Conservation (phyloP, 2,797 vertebrate genomes). For the Nothura maculosa region DNA sequence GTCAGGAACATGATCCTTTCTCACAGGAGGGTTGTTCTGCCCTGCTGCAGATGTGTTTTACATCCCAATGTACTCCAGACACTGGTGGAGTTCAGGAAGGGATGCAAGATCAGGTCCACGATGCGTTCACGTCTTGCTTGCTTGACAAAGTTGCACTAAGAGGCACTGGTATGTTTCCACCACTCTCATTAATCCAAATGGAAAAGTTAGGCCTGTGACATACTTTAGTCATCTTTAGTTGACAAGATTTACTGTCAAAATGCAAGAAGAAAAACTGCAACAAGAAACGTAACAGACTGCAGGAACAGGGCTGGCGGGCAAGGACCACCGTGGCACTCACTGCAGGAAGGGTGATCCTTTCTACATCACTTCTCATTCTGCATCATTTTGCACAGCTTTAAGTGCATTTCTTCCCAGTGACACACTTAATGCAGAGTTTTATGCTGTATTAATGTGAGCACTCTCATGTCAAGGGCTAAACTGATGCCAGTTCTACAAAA, state of each 20-base stretch:
- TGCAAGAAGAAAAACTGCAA: background rate
- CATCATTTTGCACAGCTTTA: fast-evolving
- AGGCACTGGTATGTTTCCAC: background rate
- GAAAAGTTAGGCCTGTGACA: background rate
- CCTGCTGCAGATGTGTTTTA: background rate
- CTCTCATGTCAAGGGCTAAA: background rate
- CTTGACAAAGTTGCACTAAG: background rate
- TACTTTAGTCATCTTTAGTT: background rate
- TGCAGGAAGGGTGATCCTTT: background rate
- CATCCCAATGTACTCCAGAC: background rate
- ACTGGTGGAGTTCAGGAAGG: background rate
- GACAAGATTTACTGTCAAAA: background rate
- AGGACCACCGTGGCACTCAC: background rate
- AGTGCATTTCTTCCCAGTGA: background rate
- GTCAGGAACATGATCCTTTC: background rate
- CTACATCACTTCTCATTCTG: fast-evolving
- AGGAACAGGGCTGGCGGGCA: background rate
- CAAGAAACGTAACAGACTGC: background rate
- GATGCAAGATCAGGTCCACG: background rate
- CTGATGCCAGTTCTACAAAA: background rate
- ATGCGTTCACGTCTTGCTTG: background rate
- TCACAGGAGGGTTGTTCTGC: background rate
- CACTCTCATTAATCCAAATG: background rate
- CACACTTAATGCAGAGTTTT: background rate
- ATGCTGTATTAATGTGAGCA: fast-evolving